phyloP scores from a whole-genome alignment of 2,888 invertebrate genomes.

The Melieria omissa region DNA sequence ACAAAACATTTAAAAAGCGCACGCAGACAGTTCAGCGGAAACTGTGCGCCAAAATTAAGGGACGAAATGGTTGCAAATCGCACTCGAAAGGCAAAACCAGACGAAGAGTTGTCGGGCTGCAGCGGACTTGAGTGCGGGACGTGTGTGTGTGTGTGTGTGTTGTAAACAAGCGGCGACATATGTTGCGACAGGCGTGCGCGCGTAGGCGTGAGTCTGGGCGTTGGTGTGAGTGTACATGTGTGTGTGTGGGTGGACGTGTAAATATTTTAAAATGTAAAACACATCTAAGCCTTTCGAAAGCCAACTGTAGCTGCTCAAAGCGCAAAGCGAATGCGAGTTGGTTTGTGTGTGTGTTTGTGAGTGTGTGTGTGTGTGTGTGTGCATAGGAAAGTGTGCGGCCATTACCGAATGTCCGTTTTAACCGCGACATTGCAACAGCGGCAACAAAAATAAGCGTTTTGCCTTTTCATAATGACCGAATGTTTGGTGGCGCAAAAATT shows the following conservation, averaged over 20 bases:
- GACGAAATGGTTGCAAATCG: neutral
- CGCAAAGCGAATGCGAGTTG: neutral
- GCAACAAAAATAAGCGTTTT: slow-evolving; percentile 47
- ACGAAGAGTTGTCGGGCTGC: too few species aligned
- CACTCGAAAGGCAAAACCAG: neutral
- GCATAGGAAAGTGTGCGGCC: neutral
- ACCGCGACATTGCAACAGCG: slow-evolving; percentile 3
- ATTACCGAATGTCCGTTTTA: slow-evolving; percentile 1
- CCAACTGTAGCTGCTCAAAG: slow-evolving; percentile 14
- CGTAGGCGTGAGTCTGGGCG: neutral
- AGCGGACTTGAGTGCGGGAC: too few species aligned
- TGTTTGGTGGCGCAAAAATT: slow-evolving; percentile 52
- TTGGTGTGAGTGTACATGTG: neutral
- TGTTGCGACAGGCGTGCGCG: slow-evolving; percentile 18
- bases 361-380: neutral
- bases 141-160: neutral
- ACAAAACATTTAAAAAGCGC: slow-evolving; percentile 34
- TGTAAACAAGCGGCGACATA: slow-evolving; percentile 36
- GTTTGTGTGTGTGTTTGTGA: neutral
- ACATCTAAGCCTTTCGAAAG: slow-evolving; percentile 62
- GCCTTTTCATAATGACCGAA: too few species aligned
- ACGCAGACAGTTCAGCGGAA: slow-evolving; percentile 18
- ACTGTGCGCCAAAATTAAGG: slow-evolving; percentile 20
- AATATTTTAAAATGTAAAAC: slow-evolving; percentile 60
- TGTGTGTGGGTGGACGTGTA: neutral